phyloP scores from a whole-genome alignment of 2,797 vertebrate species.

The Falco peregrinus region DNA sequence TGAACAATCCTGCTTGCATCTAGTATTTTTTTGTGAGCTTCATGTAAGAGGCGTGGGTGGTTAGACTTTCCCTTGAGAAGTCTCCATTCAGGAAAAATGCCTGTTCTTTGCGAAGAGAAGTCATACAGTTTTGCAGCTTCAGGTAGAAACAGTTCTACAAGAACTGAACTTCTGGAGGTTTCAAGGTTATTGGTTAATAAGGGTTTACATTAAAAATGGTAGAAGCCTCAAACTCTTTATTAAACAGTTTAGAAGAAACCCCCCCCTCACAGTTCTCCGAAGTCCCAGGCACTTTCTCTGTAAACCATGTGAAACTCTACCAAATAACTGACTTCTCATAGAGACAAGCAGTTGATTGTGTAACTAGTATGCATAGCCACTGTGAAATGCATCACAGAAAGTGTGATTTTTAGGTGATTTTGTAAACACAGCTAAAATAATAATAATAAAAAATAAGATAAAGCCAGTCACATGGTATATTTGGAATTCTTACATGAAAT shows the following conservation, averaged over 20 bases:
- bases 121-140: neutral
- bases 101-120: neutral
- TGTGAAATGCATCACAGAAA: neutral
- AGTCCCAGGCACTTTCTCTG: neutral
- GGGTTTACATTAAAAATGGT: neutral
- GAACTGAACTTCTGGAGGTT: neutral
- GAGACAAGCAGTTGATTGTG: neutral
- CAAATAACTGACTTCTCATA: neutral
- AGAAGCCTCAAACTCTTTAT: neutral
- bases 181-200: neutral
- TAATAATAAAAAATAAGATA: neutral
- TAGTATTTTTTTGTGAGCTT: neutral
- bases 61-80: neutral
- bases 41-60: neutral
- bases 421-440: neutral
- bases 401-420: neutral
- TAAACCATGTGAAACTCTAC: neutral
- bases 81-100: neutral
- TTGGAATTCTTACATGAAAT: neutral
- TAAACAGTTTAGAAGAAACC: neutral
- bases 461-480: neutral
- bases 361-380: neutral
- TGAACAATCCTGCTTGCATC: neutral
- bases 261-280: fast-evolving
- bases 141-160: neutral